Conservation (phyloP, 2,888 invertebrate genomes). For the Drosophila anomalata region DNA sequence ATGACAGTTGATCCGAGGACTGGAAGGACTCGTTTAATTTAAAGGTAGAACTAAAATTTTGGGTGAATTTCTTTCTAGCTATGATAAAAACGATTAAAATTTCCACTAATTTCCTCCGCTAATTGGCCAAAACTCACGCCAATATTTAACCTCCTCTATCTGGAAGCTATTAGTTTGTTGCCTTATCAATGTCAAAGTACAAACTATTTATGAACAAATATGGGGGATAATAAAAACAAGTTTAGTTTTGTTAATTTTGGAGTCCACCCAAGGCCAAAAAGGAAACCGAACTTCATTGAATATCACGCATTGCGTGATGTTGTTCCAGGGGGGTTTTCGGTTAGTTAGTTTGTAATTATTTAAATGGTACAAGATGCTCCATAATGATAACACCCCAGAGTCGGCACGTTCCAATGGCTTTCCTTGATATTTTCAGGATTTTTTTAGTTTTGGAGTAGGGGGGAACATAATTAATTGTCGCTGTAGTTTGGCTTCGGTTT, state of each 20-base stretch:
- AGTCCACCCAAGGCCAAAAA: conserved; percentile 4
- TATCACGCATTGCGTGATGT: conserved; percentile 42
- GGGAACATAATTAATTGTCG: conserved; percentile 67
- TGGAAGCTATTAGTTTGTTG: conserved; percentile 20
- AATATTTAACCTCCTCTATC: conserved; percentile 25
- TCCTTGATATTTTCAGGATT: conserved; percentile 8
- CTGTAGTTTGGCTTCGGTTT: conserved; percentile 58
- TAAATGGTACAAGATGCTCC: conserved; percentile 66
- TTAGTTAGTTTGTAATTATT: conserved; percentile 65
- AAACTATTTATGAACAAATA: conserved; percentile 36
- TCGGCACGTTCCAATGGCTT: conserved; percentile 57
- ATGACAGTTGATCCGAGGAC: conserved; percentile 30
- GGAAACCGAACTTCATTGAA: conserved; percentile 19
- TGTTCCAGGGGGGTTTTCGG: conserved; percentile 13
- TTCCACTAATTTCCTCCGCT: background rate
- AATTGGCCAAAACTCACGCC: conserved; percentile 2
- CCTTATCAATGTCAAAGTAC: conserved; percentile 31
- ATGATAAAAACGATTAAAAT: background rate
- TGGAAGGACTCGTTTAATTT: conserved; percentile 6
- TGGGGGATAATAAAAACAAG: conserved; percentile 23
- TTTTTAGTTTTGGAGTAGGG: background rate
- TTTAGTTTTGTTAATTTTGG: conserved; percentile 32
- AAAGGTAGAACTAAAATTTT: background rate
- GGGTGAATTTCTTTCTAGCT: background rate
- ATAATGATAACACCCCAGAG: conserved; percentile 50